A percentile compares a stretch with the other conserved stretches of the same genome.
phyloP scores from a whole-genome alignment of 2,113 vertebrate genomes.

The Meriones unguiculatus region DNA sequence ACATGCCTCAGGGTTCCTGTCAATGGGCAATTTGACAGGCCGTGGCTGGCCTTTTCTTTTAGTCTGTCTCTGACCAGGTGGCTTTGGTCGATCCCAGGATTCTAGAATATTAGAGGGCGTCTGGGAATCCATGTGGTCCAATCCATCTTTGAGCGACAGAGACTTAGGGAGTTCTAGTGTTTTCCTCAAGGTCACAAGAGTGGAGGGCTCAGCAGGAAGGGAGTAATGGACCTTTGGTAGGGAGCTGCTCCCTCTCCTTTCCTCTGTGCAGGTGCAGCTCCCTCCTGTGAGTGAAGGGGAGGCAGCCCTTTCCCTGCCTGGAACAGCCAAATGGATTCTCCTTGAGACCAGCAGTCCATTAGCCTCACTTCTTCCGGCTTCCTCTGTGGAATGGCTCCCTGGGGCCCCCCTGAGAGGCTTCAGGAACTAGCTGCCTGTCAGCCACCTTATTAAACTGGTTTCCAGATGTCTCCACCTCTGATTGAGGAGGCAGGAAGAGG shows the following conservation, averaged over 20 bases:
- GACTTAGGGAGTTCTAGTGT: not conserved
- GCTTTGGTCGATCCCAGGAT: not conserved
- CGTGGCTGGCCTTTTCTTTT: not conserved
- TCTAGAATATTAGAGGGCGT: constrained; percentile 3
- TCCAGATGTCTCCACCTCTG: constrained; percentile 79
- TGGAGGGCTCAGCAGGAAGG: not conserved
- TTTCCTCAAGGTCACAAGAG: not conserved
- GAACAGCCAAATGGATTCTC: constrained; percentile 55
- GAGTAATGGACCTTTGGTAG: not conserved
- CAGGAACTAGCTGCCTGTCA: constrained; percentile 76
- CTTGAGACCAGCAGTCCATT: constrained; percentile 62
- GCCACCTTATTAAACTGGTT: constrained; percentile 78
- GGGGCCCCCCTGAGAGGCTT: constrained; percentile 55
- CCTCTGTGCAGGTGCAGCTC: constrained; percentile 34
- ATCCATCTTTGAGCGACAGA: not conserved
- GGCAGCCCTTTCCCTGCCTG: not conserved
- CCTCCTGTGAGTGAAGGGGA: constrained; percentile 18
- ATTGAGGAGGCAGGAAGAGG: constrained; percentile 50
- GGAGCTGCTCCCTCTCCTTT: not conserved
- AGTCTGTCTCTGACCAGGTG: not conserved
- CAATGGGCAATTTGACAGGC: not conserved
- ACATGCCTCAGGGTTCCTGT: not conserved
- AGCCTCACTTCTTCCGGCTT: constrained; percentile 66
- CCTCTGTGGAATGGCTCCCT: constrained; percentile 75
- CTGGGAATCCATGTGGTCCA: constrained; percentile 7